Evolutionary conservation across 2,797 vertebrate species (phyloP).

Genomic region (Sebastes itinus): DNA sequence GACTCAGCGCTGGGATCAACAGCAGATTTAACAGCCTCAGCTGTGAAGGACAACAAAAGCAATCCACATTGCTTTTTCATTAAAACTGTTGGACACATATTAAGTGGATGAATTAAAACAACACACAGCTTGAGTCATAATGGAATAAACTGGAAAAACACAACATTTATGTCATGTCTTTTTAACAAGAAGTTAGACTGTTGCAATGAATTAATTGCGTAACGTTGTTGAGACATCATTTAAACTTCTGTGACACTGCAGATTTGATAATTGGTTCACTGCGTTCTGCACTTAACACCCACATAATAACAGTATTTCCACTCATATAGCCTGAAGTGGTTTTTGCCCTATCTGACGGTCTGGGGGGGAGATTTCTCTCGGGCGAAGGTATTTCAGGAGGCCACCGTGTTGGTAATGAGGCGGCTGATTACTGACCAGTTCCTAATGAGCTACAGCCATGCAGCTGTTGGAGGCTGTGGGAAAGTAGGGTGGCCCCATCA

Average conservation of each 20-base stretch:
- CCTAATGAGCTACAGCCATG: constrained; percentile 69
- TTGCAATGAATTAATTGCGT: constrained; percentile 18
- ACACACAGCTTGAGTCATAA: background rate
- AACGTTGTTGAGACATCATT: constrained; percentile 14
- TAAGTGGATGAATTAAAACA: background rate
- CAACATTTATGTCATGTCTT: background rate
- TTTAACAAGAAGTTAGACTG: constrained; percentile 15
- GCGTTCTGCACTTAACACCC: constrained; percentile 16
- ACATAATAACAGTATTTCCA: constrained; percentile 47
- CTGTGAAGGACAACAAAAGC: constrained; percentile 51
- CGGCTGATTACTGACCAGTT: constrained; percentile 73
- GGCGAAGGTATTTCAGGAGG: constrained; percentile 42
- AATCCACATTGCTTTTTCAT: background rate
- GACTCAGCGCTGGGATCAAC: constrained; percentile 39
- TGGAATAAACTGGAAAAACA: background rate
- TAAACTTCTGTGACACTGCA: background rate
- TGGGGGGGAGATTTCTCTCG: constrained; percentile 16
- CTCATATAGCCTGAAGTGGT: constrained; percentile 51
- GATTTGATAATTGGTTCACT: background rate
- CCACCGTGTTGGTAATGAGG: constrained; percentile 69
- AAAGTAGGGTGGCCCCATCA: constrained; percentile 70
- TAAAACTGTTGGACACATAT: background rate
- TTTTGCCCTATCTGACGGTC: constrained; percentile 39
- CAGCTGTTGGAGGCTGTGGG: constrained; percentile 79
- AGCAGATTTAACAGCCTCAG: constrained; percentile 42